phyloP scores from a whole-genome alignment of 2,113 vertebrate genomes.

The Oriolus oriolus region DNA sequence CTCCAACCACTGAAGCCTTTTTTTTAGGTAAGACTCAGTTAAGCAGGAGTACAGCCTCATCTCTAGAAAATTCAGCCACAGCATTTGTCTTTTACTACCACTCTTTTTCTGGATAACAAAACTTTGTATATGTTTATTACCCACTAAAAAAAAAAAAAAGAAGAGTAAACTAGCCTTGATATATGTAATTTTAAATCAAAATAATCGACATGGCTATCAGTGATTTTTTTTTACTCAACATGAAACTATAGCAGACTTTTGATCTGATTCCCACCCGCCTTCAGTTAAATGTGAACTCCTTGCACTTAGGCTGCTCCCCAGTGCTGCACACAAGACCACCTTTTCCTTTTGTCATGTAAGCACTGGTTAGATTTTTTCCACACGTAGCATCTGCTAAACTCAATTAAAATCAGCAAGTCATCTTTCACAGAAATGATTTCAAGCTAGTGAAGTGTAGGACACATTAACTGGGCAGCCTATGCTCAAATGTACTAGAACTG shows the following conservation, averaged over 20 bases:
- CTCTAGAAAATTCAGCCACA: neutral
- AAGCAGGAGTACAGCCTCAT: neutral
- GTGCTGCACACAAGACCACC: neutral
- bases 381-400: slow-evolving; percentile 48
- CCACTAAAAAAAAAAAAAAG: neutral
- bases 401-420: slow-evolving; percentile 60
- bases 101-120: neutral
- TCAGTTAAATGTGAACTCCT: neutral
- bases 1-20: neutral
- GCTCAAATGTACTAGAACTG: slow-evolving; percentile 52
- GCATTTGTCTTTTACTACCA: neutral
- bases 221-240: neutral
- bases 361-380: slow-evolving; percentile 50
- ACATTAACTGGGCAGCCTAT: slow-evolving; percentile 57
- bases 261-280: neutral
- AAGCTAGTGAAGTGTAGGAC: slow-evolving; percentile 64
- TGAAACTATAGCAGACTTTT: neutral
- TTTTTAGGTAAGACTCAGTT: neutral
- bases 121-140: neutral
- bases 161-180: neutral
- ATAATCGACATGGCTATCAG: neutral
- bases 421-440: slow-evolving; percentile 67
- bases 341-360: slow-evolving; percentile 52
- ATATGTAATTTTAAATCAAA: neutral
- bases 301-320: neutral